Base-by-base conservation (phyloP, 2,797 vertebrate species). In the Pithecia hirsuta region DNA sequence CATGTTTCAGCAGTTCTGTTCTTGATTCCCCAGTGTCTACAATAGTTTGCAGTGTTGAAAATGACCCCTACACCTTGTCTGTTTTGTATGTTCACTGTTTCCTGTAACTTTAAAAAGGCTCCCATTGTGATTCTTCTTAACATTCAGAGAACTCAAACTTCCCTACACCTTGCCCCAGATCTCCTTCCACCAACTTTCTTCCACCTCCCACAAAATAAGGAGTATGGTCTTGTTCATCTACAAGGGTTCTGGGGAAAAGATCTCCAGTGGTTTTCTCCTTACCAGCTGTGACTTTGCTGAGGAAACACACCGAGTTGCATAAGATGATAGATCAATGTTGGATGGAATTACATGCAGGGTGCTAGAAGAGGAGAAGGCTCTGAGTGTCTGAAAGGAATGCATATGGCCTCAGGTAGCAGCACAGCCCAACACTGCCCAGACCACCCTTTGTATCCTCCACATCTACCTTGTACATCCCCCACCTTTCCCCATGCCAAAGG, bases 171-270 rank as follows among this genome's bases (percentile, higher is more conserved):
- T 33, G 14, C 44, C 36, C 57, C 52, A 24, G 12, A 19, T 4
- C 11, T 50, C 28, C 67, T 61, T 30, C 22, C 1, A 5, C 24
- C 28, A 9, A 2, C 1, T n/a, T 79, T 22, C 22, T 36, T 36
- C 44, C 4, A 17, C 8, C 14, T 15, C 28, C 57, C 11, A 5
- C 8, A n/a, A 50, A 28, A 30, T 9, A 57, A 7, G n/a, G 39
- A 19, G 4, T 7, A 3, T 13, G 15, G 2, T 80, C 19, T 61
- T 2, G 0, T 15, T n/a, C 52, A 2, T 46, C 41, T 48, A 28
- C 1, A 36, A 1, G 36, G 33, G 33, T 39, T 70, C 48, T 61
- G 57, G 20, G 59, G 19, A 14, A 30, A 30, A 12, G 70, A 7
- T 30, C 36, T 57, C 11, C 15, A 8, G 2, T 12, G 30, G 24